Conservation (phyloP, 1,140 invertebrate genomes). For the Solenopsis invicta region DNA sequence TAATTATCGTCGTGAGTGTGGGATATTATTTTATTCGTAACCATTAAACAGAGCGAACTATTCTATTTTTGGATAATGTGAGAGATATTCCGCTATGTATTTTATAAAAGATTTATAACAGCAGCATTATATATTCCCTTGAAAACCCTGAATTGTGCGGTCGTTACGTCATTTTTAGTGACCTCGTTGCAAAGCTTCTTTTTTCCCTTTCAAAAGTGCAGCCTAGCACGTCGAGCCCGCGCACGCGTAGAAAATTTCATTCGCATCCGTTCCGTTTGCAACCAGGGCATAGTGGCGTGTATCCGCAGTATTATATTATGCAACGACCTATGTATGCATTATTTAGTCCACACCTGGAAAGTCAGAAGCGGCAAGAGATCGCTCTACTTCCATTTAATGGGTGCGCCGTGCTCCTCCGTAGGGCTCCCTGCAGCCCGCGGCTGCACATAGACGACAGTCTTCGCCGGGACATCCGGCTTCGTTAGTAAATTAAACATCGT, state of each 20-base stretch:
- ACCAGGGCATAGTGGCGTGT: conserved; percentile 62
- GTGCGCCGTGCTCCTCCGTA: not conserved
- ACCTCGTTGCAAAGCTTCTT: conserved; percentile 26
- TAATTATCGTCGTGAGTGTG: not conserved
- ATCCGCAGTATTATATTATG: conserved; percentile 74
- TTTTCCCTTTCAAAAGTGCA: conserved; percentile 43
- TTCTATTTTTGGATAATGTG: conserved; percentile 16
- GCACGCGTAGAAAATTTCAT: conserved; percentile 75
- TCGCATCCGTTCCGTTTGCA: conserved; percentile 70
- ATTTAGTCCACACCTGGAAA: conserved; percentile 72
- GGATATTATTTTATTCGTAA: not conserved
- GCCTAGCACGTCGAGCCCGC: conserved; percentile 21
- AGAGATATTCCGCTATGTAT: conserved; percentile 4
- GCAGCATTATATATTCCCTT: conserved; percentile 52
- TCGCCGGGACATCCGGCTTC: not conserved
- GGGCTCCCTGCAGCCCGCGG: conserved; percentile 22
- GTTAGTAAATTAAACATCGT: conserved; percentile 68
- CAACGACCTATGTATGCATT: conserved; percentile 69
- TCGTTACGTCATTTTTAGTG: conserved; percentile 51
- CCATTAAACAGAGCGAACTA: not conserved
- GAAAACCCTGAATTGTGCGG: conserved; percentile 18
- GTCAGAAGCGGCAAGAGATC: conserved; percentile 51
- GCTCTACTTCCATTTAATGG: conserved; percentile 70
- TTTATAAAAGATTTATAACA: conserved; percentile 41
- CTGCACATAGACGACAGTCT: conserved; percentile 44